Percentiles rank a stretch among this genome's conserved stretches.
phyloP scores from a whole-genome alignment of 1,140 invertebrate species.

The Lasioglossum baleicum region DNA sequence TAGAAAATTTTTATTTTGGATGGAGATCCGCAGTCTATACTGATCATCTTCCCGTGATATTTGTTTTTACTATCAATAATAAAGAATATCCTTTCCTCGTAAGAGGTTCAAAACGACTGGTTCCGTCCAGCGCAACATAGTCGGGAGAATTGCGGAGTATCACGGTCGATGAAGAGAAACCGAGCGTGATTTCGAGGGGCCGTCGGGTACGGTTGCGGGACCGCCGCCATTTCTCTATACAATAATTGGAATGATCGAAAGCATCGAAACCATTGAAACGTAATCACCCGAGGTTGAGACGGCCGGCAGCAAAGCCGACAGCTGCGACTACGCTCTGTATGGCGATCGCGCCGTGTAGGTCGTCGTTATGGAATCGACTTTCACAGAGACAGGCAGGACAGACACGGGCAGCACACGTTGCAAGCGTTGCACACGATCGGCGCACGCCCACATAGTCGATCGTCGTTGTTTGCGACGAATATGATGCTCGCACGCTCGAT shows the following conservation, averaged over 20 bases:
- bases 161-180: background rate
- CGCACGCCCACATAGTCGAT: background rate
- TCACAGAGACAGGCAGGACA: background rate
- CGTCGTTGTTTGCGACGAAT: background rate
- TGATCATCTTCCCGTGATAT: no score
- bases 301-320: conserved; percentile 53
- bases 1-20: no score
- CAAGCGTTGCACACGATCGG: conserved; percentile 5
- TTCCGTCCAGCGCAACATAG: no score
- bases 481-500: conserved; percentile 21
- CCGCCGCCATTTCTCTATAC: conserved; percentile 17
- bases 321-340: conserved; percentile 45
- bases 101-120: no score
- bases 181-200: conserved; percentile 1
- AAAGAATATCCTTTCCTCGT: no score
- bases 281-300: conserved; percentile 50
- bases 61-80: no score
- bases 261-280: conserved; percentile 61
- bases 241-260: conserved; percentile 55
- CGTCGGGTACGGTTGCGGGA: background rate
- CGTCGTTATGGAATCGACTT: conserved; percentile 43
- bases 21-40: no score
- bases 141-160: no score
- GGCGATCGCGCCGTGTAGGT: conserved; percentile 38
- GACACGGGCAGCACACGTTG: background rate